Percentiles rank a stretch among this genome's conserved stretches.
Conservation (phyloP, 2,888 invertebrate species). For the Nymphalis polychloros region DNA sequence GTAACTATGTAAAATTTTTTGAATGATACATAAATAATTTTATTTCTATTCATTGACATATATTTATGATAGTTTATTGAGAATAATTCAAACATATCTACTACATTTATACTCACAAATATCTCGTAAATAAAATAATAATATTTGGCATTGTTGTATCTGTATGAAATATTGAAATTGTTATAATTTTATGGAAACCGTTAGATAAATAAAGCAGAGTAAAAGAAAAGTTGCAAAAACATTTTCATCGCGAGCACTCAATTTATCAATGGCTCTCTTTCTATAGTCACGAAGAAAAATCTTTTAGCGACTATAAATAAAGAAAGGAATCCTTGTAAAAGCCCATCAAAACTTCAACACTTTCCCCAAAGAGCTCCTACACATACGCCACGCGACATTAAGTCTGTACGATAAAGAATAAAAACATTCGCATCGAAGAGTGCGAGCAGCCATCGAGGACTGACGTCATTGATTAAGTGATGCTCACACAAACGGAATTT, state of each 20-base stretch:
- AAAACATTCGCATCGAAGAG: constrained; percentile 20
- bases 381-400: constrained; percentile 40
- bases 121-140: background rate
- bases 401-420: constrained; percentile 22
- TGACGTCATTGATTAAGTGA: background rate
- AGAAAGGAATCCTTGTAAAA: constrained; percentile 37
- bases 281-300: constrained; percentile 18
- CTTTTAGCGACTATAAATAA: constrained; percentile 35
- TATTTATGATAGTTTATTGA: background rate
- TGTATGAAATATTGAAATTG: background rate
- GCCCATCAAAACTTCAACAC: constrained; percentile 38
- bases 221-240: background rate
- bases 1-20: too few relatives aligned
- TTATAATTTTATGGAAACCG: background rate
- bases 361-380: constrained; percentile 34
- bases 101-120: too few relatives aligned
- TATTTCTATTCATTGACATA: too few relatives aligned
- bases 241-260: constrained; percentile 11
- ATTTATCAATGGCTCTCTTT: constrained; percentile 23
- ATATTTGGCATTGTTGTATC: background rate
- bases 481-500: background rate
- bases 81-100: background rate
- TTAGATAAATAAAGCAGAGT: background rate
- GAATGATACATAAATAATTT: too few relatives aligned
- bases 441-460: background rate